Evolutionary conservation across 2,797 vertebrate species (phyloP).

Genomic region (Borostomias antarcticus): DNA sequence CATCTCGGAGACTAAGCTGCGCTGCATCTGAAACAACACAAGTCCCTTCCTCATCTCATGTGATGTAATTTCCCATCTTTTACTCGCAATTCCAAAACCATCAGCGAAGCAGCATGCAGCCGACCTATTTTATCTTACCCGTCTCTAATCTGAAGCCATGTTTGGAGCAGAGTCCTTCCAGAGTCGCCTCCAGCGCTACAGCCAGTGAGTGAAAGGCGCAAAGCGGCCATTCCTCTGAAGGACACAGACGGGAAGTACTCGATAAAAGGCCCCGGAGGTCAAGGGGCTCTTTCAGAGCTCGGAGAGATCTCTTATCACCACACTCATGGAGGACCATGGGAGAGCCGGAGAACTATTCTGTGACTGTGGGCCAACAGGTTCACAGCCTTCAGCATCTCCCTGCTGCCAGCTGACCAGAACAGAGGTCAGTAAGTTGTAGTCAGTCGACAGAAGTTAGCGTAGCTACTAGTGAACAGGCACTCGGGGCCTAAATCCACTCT

Average conservation of each 20-base stretch:
- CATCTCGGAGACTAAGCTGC: neutral
- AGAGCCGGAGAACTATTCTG: too few relatives aligned
- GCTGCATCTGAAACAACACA: neutral
- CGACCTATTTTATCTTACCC: too few relatives aligned
- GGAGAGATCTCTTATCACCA: neutral
- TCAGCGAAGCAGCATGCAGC: too few relatives aligned
- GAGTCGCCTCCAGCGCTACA: neutral
- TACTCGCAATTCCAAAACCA: too few relatives aligned
- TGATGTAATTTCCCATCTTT: too few relatives aligned
- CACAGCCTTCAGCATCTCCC: neutral
- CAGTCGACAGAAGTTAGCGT: too few relatives aligned
- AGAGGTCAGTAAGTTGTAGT: neutral
- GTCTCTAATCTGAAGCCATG: too few relatives aligned
- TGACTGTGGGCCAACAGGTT: too few relatives aligned
- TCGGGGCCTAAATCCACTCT: neutral
- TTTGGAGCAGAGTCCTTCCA: neutral
- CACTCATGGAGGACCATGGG: neutral
- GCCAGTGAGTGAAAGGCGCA: neutral
- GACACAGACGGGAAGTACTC: constrained; percentile 2
- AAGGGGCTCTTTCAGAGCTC: constrained; percentile 9
- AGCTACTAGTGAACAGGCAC: too few relatives aligned
- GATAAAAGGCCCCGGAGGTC: neutral
- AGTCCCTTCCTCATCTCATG: neutral
- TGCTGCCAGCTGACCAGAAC: neutral
- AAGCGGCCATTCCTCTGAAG: neutral